Base-by-base conservation (phyloP, 2,888 invertebrate species). In the Meta bourneti region DNA sequence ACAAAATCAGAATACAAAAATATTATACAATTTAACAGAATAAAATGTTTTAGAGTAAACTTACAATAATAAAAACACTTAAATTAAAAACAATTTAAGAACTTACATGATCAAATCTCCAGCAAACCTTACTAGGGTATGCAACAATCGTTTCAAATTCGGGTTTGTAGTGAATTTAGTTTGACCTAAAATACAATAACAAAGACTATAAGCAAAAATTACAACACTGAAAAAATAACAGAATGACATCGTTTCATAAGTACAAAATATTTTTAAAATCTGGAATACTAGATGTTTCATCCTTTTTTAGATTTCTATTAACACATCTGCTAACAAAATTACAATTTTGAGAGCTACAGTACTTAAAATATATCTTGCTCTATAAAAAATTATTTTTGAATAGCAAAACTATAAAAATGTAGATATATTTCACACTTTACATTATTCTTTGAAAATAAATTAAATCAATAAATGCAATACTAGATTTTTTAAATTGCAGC, bases 61-160 rank as follows among this genome's bases (percentile, higher is more conserved):
- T 16, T 7, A 0, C 7, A 11, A 6, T 16, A n/a, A 4, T 7
- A 75, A 48, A 75, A 34, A n/a, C 13, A 16, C 48, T 61, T 19
- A 51, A 34, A 11, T 54, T 16, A 71, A 80, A 71, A 51, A 52
- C 13, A 52, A 52, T 48, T 83, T 51, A n/a, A 71, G 1, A 74
- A 74, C 95, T 94, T 94, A 95, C 95, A 93, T 94, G 48, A 95
- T 94, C 19, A 96, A 96, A 93, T 96, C 96, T 93, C 96, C 96
- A 80, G 96, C 96, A 94, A 97, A 97, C 84, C 96, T 95, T 2
- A 97, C 96, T 74, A 97, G 95, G 5, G 96, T 96, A 93, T 96
- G 96, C 11, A 97, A 95, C 69, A 97, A 95, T 93, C 96, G 96
- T 94, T 96, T 96, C 93, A 97, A 94, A 0, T 97, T 96, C 11